Evolutionary conservation across 2,113 vertebrate genomes (phyloP).

Genomic region (Sphyrna mokarran): DNA sequence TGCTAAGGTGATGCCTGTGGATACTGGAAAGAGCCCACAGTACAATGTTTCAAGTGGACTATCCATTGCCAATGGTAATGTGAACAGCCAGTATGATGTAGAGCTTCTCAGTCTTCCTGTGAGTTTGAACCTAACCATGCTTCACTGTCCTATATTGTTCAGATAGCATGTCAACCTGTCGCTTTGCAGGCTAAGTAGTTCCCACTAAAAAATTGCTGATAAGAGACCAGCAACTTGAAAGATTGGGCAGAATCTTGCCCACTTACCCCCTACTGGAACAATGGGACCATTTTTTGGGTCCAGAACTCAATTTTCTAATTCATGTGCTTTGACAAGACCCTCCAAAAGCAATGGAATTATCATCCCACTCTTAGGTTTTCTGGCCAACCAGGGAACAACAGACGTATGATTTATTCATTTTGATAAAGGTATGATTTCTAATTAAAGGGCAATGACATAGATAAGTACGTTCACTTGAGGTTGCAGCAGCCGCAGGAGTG

Average conservation of each 20-base stretch:
- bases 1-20: neutral
- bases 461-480: too few relatives aligned
- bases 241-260: neutral
- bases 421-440: too few relatives aligned
- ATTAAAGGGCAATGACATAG: too few relatives aligned
- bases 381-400: too few relatives aligned
- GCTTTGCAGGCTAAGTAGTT: neutral
- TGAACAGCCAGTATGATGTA: neutral
- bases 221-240: neutral
- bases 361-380: too few relatives aligned
- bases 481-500: too few relatives aligned
- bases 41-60: neutral
- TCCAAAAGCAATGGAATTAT: too few relatives aligned
- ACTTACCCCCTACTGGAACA: too few relatives aligned
- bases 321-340: too few relatives aligned
- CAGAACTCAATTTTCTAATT: too few relatives aligned
- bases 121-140: neutral
- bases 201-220: neutral
- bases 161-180: neutral
- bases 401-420: too few relatives aligned
- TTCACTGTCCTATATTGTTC: neutral
- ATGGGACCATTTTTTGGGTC: too few relatives aligned
- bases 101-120: neutral
- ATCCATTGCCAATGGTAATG: neutral
- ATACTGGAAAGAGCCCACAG: neutral